These are phyloP conservation scores for Apotomis betuletana DNA, from an alignment of 2,888 invertebrate species.

Conservation along the genomic window DNA sequence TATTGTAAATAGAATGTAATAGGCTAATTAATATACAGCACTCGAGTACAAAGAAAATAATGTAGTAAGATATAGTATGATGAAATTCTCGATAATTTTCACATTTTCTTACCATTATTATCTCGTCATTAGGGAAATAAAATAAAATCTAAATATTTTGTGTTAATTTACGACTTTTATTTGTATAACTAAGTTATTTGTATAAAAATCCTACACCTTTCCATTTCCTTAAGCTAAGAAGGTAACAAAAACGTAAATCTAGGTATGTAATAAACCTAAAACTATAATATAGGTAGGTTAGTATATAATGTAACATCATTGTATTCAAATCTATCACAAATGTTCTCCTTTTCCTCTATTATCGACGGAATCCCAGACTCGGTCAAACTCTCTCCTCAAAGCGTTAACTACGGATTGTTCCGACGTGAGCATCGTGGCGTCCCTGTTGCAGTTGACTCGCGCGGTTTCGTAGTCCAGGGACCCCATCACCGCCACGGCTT, in stretches of 20 bases:
- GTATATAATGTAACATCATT: no score
- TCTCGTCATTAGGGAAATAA: slow-evolving; percentile 64
- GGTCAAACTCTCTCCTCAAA: slow-evolving; percentile 63
- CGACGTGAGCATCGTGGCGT: slow-evolving; percentile 63
- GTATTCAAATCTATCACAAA: not conserved
- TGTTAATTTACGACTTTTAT: slow-evolving; percentile 67
- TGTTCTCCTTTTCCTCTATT: slow-evolving; percentile 13
- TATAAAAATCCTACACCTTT: slow-evolving; percentile 5
- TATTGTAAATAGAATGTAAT: slow-evolving; percentile 46
- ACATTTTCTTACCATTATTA: slow-evolving; percentile 48
- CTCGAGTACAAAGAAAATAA: slow-evolving; percentile 76
- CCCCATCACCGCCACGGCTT: slow-evolving; percentile 64
- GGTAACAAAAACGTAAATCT: not conserved
- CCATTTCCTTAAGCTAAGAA: not conserved
- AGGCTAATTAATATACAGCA: slow-evolving; percentile 62
- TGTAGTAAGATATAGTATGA: slow-evolving; percentile 49
- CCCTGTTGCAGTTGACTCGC: slow-evolving; percentile 58
- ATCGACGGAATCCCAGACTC: slow-evolving; percentile 58
- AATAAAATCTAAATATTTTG: slow-evolving; percentile 78
- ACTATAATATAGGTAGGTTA: slow-evolving; percentile 21
- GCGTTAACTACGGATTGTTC: slow-evolving; percentile 54
- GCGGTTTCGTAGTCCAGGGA: slow-evolving; percentile 60
- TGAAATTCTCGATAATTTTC: slow-evolving; percentile 47
- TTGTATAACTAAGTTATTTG: slow-evolving; percentile 43
- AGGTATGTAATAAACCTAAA: not conserved